Evolutionary conservation across 2,113 vertebrate species (phyloP).

Genomic region (Psilopsiagon aurifrons): DNA sequence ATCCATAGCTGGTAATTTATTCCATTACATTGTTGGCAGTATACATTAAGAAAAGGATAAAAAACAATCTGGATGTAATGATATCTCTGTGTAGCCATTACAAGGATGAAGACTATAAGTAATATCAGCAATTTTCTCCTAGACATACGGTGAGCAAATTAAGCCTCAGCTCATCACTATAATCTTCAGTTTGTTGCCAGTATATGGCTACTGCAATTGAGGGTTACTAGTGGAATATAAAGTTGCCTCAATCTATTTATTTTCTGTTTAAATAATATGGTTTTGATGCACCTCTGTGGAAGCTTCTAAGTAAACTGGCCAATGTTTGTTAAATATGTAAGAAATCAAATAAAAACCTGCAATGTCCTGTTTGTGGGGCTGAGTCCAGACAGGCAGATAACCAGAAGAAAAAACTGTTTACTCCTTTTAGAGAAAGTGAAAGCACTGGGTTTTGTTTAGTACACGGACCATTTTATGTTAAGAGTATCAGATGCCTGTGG

Average conservation of each 20-base stretch:
- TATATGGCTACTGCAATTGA: conserved; percentile 4
- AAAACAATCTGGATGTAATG: background rate
- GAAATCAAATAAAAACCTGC: conserved; percentile 10
- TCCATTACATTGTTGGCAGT: background rate
- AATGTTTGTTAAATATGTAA: conserved; percentile 29
- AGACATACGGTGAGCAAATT: conserved; percentile 14
- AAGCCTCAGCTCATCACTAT: background rate
- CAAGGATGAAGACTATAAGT: background rate
- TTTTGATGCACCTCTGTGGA: background rate
- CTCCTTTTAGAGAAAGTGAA: background rate
- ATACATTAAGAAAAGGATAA: background rate
- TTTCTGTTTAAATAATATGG: background rate
- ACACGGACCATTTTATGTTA: background rate
- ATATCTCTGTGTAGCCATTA: background rate
- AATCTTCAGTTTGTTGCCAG: conserved; percentile 25
- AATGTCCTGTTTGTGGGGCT: background rate
- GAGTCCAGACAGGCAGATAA: background rate
- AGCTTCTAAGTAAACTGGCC: background rate
- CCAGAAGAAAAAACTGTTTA: background rate
- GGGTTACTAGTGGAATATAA: background rate
- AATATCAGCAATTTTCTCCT: conserved; percentile 36
- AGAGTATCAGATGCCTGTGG: background rate
- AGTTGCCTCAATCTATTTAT: conserved; percentile 37
- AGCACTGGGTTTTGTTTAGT: background rate
- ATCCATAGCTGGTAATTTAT: background rate